Conservation (phyloP, 2,888 invertebrate species). For the Allacma fusca region DNA sequence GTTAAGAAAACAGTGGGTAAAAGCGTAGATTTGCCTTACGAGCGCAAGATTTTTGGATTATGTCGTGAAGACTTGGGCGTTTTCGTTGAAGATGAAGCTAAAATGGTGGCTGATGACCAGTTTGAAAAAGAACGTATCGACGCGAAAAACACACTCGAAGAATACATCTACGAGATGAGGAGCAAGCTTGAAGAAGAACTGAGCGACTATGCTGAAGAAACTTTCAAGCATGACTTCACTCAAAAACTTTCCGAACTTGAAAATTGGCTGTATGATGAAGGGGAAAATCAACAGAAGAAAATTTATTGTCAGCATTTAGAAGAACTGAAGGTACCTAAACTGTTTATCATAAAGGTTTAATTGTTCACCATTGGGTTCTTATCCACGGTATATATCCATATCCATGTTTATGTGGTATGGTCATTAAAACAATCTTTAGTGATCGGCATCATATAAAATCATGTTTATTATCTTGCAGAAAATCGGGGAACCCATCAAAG, state of each 20-base stretch:
- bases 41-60: conserved; percentile 41
- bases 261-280: conserved; percentile 96
- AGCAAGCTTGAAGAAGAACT: conserved; percentile 84
- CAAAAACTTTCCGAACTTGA: conserved; percentile 83
- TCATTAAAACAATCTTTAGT: too few relatives aligned
- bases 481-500: conserved; percentile 88
- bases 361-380: too few relatives aligned
- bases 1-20: conserved; percentile 66
- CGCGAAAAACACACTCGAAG: conserved; percentile 95
- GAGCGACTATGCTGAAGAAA: conserved; percentile 77
- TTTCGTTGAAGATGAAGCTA: conserved; percentile 68
- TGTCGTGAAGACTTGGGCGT: conserved; percentile 17
- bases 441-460: too few relatives aligned
- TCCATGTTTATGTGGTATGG: too few relatives aligned
- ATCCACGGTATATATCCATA: too few relatives aligned
- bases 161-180: conserved; percentile 96
- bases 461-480: conserved; percentile 67
- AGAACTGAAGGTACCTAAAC: conserved; percentile 66
- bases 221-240: conserved; percentile 73
- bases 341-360: background rate
- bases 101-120: conserved; percentile 84
- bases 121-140: conserved; percentile 95
- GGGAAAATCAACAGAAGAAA: conserved; percentile 88
- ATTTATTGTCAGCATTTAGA: conserved; percentile 70
- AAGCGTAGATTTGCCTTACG: conserved; percentile 39